phyloP scores from a whole-genome alignment of 1,140 invertebrate genomes.

The Caenorhabditis brenneri region DNA sequence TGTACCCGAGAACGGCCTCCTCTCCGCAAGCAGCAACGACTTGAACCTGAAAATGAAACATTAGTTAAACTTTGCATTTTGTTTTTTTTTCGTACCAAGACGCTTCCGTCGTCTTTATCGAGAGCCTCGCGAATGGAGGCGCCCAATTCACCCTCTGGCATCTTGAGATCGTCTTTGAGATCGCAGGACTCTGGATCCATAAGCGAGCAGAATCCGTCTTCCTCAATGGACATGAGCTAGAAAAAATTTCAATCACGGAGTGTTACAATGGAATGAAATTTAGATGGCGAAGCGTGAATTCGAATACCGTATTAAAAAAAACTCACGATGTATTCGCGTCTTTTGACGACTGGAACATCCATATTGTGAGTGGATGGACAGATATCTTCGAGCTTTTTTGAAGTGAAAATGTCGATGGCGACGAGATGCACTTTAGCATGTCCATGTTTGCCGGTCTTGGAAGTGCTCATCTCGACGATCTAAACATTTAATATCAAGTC shows the following conservation, averaged over 20 bases:
- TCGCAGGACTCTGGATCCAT: slow-evolving; percentile 69
- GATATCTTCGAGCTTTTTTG: slow-evolving; percentile 98
- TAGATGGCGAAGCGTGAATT: too few relatives aligned
- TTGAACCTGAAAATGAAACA: slow-evolving; percentile 53
- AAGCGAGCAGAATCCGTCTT: slow-evolving; percentile 65
- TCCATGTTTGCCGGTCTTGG: slow-evolving; percentile 99
- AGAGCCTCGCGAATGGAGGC: slow-evolving; percentile 67
- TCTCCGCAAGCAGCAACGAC: slow-evolving; percentile 68
- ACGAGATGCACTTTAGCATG: slow-evolving; percentile 98
- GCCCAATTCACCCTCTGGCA: slow-evolving; percentile 66
- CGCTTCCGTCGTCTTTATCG: slow-evolving; percentile 66
- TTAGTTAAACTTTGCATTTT: too few relatives aligned
- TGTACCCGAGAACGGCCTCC: slow-evolving; percentile 66
- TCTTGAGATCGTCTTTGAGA: slow-evolving; percentile 65
- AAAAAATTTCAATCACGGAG: slow-evolving; percentile 49
- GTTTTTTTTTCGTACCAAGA: slow-evolving; percentile 44
- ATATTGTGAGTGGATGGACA: slow-evolving; percentile 99
- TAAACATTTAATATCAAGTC: too few relatives aligned
- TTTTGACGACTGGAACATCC: slow-evolving; percentile 96
- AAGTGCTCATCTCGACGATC: slow-evolving; percentile 98
- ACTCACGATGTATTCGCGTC: slow-evolving; percentile 83
- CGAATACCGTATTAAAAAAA: slow-evolving; percentile 6
- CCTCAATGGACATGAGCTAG: slow-evolving; percentile 66
- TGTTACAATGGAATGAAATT: too few relatives aligned
- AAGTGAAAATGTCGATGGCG: slow-evolving; percentile 95